Base-by-base conservation (phyloP, 1,140 invertebrate species). In the Drosophila ficusphila region DNA sequence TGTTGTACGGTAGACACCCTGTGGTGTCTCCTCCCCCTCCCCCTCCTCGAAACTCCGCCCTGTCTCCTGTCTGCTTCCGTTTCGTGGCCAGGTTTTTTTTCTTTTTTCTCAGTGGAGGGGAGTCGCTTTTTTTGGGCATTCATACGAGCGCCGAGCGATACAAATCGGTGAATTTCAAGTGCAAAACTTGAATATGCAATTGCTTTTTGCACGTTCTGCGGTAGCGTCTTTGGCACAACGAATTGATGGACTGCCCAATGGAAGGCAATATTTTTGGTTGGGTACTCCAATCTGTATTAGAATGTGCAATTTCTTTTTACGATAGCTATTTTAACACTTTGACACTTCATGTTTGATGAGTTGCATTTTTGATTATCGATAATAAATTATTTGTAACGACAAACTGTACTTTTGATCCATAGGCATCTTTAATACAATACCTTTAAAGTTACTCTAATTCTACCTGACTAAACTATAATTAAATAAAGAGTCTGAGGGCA, bases 111-210 rank as follows among this genome's bases (percentile, higher is more conserved):
- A 16, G 31, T 7, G 48, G 27, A 42, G 27, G 21, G 44, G 41
- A 49, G 53, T 31, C 41, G 34, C 38, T 73, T 79, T 47, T 47
- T 64, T 72, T 69, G 60, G 53, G 52, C 75, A 79, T 86, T 86
- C 81, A 86, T 85, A 76, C 74, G 67, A 79, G 62, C 56, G 75
- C 47, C 68, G 46, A 44, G 16, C 76, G 81, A 86, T 86, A 86
- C 81, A 86, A 86, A 86, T 86, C 81, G 71, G 16, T 81, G 81
- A 86, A 86, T 86, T 86, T 86, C 81, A 86, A 86, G 81, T 86
- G 81, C 81, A 86, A 77, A 85, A 70, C 81, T 86, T 86, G 81
- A 86, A 86, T 86, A 88, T 86, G 82, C 81, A 86, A 88, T 86
- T 86, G 81, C 39, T 57, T 85, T 76, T 75, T 86, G 52, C 60